Conservation (phyloP, 2,113 vertebrate species). For the Zingel zingel region DNA sequence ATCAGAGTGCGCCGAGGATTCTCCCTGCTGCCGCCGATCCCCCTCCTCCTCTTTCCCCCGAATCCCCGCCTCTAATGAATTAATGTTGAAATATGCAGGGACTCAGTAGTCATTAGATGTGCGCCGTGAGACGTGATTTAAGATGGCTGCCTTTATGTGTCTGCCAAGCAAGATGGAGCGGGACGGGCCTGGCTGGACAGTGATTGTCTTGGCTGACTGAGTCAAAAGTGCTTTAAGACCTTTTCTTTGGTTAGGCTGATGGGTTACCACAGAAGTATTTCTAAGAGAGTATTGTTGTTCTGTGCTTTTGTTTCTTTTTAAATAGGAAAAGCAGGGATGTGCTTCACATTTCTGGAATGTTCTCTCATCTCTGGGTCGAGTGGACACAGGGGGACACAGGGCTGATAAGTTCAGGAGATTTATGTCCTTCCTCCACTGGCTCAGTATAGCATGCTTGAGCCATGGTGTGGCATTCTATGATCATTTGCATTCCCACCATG, state of each 20-base stretch:
- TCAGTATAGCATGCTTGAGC: background rate
- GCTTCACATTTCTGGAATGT: background rate
- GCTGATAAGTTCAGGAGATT: constrained; percentile 40
- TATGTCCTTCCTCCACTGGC: constrained; percentile 15
- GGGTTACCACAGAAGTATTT: constrained; percentile 19
- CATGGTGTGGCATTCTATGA: background rate
- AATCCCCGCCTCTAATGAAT: constrained; percentile 95
- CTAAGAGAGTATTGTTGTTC: constrained; percentile 2
- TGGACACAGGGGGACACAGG: background rate
- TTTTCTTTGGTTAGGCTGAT: constrained; percentile 32
- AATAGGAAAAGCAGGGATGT: background rate
- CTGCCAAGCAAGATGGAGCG: constrained; percentile 73
- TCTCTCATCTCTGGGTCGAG: constrained; percentile 28
- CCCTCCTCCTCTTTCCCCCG: constrained; percentile 51
- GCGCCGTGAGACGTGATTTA: constrained; percentile 87
- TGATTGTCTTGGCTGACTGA: constrained; percentile 67
- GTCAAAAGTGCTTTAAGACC: constrained; percentile 46
- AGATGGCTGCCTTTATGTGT: constrained; percentile 82
- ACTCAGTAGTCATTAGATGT: constrained; percentile 96
- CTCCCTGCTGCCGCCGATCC: constrained; percentile 76
- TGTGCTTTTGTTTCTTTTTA: constrained; percentile 6
- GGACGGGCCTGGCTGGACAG: constrained; percentile 69
- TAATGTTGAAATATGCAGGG: constrained; percentile 94
- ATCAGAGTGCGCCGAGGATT: constrained; percentile 96
- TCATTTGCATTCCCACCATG: background rate